Evolutionary conservation across 2,113 vertebrate species (phyloP).

Genomic region (Synchiropus splendidus): DNA sequence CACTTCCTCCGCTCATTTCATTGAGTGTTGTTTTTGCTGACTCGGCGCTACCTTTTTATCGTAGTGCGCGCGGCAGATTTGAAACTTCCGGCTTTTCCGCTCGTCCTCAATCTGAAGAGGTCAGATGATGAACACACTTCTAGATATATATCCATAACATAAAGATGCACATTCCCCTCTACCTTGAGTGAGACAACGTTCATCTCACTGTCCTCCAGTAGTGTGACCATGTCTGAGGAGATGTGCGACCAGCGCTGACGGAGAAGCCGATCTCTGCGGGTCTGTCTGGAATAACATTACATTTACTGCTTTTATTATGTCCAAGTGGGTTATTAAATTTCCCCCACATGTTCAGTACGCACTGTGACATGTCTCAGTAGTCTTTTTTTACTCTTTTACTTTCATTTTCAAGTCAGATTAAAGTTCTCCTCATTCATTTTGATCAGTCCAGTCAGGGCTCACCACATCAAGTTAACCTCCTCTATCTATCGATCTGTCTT

Average conservation of each 20-base stretch:
- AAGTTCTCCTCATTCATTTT: too few relatives aligned
- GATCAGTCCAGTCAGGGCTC: too few relatives aligned
- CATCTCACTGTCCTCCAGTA: conserved; percentile 72
- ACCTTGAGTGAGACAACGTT: conserved; percentile 82
- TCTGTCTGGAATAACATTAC: conserved; percentile 66
- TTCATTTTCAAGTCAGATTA: too few relatives aligned
- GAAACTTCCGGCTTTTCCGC: conserved; percentile 65
- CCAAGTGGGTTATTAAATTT: too few relatives aligned
- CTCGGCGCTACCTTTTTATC: conserved; percentile 87
- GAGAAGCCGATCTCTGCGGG: conserved; percentile 65
- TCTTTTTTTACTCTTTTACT: too few relatives aligned
- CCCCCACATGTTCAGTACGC: too few relatives aligned
- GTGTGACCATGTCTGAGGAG: conserved; percentile 69
- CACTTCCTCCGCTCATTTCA: too few relatives aligned
- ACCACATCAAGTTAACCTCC: too few relatives aligned
- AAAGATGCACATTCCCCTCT: neutral
- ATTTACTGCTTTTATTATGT: too few relatives aligned
- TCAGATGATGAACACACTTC: neutral
- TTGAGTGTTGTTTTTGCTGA: neutral
- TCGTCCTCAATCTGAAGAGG: conserved; percentile 84
- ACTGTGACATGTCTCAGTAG: too few relatives aligned
- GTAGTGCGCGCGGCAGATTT: conserved; percentile 77
- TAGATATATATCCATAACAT: neutral
- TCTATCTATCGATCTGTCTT: too few relatives aligned
- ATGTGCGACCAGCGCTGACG: conserved; percentile 86